Base-by-base conservation (phyloP, 1,140 invertebrate species). In the Reticulitermes speratus region DNA sequence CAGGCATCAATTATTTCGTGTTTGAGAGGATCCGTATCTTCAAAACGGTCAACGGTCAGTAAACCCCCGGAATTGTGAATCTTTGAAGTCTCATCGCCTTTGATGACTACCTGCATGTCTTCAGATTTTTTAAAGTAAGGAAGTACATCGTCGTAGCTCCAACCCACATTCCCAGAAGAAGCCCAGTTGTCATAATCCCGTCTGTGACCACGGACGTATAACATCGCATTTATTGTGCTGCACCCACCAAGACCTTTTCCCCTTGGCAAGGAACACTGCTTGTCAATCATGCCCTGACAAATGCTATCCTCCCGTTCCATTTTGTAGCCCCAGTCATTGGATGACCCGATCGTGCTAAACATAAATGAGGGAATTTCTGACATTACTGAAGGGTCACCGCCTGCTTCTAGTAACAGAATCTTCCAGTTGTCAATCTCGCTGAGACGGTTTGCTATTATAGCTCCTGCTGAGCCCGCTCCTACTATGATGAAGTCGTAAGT, bases 1-100 rank as follows among this genome's bases (percentile, higher is more conserved):
- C 97, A 98, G 5, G 95, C 97, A 89, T 97, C 94, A 23, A 99
- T 94, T 88, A 99, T 99, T 25, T 96, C 95, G 0, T 94, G 93
- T 0, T 96, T 96, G 82, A 98, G 89, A 0, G 97, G 96, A 0
- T 96, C 97, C 55, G 96, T 94, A 91, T 95, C 97, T 0, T 96
- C 96, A 0, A 96, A 95, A 91, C 97, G 96, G 16, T 96, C 94
- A 0, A 98, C 94, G 0, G 97, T 97, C 23, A 97, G 89, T 88
- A 95, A 96, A 0, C 91, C 91, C 19, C 90, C 91, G 32, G 88
- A 86, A 3, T 45, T 81, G 82, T 88, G 88, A 23, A 30, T 9
- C 9, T 55, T 59, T 21, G 23, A 38, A 21, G 45, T 25, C 45
- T n/a, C 44, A 0, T 52, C 16, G 32, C 44, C 12, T 90, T 91